A percentile compares a stretch with the other conserved stretches of the same genome.
These are phyloP conservation scores for Stegostoma tigrinum DNA, from an alignment of 2,113 vertebrate genomes.

Conservation along the genomic window DNA sequence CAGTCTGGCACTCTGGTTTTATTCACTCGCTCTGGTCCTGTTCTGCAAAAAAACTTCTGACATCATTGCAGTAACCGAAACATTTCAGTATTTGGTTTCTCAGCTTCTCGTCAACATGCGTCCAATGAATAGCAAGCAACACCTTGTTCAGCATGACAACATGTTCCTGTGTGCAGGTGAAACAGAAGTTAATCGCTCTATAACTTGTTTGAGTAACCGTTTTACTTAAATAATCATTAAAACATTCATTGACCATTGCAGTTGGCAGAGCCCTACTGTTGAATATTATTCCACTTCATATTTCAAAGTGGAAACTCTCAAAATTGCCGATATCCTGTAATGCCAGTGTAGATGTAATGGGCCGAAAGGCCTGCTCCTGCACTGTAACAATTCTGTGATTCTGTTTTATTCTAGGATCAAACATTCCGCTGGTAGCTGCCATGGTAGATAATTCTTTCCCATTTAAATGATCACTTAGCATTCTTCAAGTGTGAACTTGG, in stretches of 20 bases:
- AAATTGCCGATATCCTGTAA: neutral
- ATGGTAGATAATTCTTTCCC: neutral
- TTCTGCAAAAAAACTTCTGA: neutral
- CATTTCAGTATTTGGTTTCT: constrained; percentile 4
- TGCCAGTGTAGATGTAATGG: too few species aligned
- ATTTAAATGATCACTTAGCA: neutral
- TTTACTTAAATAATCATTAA: neutral
- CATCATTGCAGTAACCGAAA: neutral
- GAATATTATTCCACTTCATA: neutral
- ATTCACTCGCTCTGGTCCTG: neutral
- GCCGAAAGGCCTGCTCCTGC: too few species aligned
- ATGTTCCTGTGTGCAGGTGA: neutral
- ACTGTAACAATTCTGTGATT: too few species aligned
- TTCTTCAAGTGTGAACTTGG: neutral
- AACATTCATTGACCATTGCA: neutral
- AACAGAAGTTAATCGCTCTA: neutral
- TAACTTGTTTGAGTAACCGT: neutral
- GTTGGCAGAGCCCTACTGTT: neutral
- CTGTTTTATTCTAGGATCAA: neutral
- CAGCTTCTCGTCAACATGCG: neutral
- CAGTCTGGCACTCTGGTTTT: neutral
- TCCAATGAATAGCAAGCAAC: neutral
- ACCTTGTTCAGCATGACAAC: neutral
- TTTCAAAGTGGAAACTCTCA: neutral
- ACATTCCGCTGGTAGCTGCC: neutral